Base-by-base conservation (phyloP, 2,888 invertebrate species). In the Zygothrica quintamaculata region DNA sequence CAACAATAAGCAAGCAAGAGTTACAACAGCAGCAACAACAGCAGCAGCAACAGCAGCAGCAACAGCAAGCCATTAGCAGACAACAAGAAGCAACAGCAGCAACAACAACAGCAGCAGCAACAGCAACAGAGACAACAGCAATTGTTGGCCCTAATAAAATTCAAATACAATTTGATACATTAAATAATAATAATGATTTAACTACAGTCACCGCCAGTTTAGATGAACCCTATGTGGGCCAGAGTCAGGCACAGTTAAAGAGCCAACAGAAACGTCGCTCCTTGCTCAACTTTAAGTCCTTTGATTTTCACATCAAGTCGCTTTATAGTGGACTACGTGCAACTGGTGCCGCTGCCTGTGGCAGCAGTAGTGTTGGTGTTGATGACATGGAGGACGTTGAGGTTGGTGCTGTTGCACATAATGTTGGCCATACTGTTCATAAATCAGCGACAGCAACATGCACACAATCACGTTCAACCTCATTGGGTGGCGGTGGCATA, bases 1-100 rank as follows among this genome's bases (percentile, higher is more conserved):
- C 90, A 90, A 89, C 90, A 81, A 90, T 91, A 89, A 91, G 91
- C 86, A 91, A 89, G 81, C 88, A 89, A 79, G 90, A 90, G 84
- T 78, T 89, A 81, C 89, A 88, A 61, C 87, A 82, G 47, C 88
- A 87, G 11, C 88, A 81, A 29, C 79, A 78, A 7, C 78, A 70
- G 8, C 74, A 74, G 0, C 78, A 69, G 0, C 74, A 66, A 0
- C 59, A 52, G 3, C 76, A 62, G 0, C 66, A 61, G 0, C 74
- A 73, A 5, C 68, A 65, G 3, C 68, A 70, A n/a, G n/a, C n/a
- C n/a, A n/a, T n/a, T n/a, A n/a, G n/a, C n/a, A n/a, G n/a, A 29
- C 72, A 73, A 44, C 74, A 52, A 5, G n/a, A n/a, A n/a, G n/a
- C 88, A 78, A 44, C 79, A 77, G 12, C 86, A 81, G 55, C 84